Evolutionary conservation across 2,113 vertebrate genomes (phyloP).

Genomic region (Thamnaconus septentrionalis): DNA sequence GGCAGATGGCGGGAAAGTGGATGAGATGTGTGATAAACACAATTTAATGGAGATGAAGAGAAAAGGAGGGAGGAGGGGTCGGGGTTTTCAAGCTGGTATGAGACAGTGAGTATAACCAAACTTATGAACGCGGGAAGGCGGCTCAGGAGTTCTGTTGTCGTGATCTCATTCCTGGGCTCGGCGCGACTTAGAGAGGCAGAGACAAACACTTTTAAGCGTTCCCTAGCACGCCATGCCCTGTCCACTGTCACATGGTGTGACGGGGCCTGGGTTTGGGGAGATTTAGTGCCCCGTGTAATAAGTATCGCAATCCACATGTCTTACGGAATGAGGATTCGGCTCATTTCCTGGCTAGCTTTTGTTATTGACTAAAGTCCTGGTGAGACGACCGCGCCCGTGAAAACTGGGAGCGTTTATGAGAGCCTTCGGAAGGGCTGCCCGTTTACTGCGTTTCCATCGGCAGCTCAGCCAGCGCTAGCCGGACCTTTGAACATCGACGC

Average conservation of each 20-base stretch:
- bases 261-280: background rate
- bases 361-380: conserved; percentile 3
- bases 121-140: conserved; percentile 19
- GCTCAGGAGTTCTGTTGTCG: conserved; percentile 27
- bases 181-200: conserved; percentile 29
- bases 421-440: conserved; percentile 11
- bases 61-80: conserved; percentile 18
- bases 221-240: background rate
- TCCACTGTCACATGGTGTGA: conserved; percentile 2
- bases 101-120: conserved; percentile 5
- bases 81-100: conserved; percentile 8
- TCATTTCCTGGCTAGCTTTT: conserved; percentile 8
- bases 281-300: background rate
- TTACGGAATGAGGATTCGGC: background rate
- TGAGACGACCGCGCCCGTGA: conserved; percentile 13
- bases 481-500: too few relatives aligned
- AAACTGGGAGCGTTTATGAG: conserved; percentile 19
- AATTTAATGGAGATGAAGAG: conserved; percentile 24
- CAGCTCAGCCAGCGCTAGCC: conserved; percentile 14
- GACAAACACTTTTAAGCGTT: conserved; percentile 1
- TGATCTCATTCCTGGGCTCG: conserved; percentile 61
- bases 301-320: background rate
- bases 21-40: conserved; percentile 16
- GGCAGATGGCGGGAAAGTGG: background rate
- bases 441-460: conserved; percentile 43